These are phyloP conservation scores for Diarsia rubi DNA, from an alignment of 2,888 invertebrate genomes.

Conservation along the genomic window DNA sequence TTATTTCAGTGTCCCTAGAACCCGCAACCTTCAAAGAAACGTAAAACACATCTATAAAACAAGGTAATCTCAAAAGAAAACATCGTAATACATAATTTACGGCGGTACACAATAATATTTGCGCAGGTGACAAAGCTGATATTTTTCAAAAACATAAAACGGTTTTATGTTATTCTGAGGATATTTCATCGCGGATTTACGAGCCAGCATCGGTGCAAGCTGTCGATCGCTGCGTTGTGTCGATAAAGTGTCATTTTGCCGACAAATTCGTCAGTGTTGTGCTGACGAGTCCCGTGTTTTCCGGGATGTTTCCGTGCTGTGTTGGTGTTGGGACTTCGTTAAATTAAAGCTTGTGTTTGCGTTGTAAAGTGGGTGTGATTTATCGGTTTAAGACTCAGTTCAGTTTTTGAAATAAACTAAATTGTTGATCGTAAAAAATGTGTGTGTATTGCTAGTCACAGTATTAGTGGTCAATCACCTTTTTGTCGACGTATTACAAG, in stretches of 20 bases:
- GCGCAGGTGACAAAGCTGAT: slow-evolving; percentile 53
- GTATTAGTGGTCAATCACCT: too few species aligned
- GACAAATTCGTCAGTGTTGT: slow-evolving; percentile 72
- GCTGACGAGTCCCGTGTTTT: slow-evolving; percentile 66
- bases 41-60: slow-evolving; percentile 6
- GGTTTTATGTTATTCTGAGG: slow-evolving; percentile 59
- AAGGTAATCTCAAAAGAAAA: slow-evolving; percentile 16
- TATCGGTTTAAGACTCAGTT: background rate
- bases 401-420: background rate
- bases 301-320: slow-evolving; percentile 37
- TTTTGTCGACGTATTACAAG: too few species aligned
- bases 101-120: slow-evolving; percentile 44
- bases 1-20: too few species aligned
- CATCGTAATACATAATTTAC: slow-evolving; percentile 48
- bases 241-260: slow-evolving; percentile 75
- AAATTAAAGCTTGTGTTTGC: slow-evolving; percentile 40
- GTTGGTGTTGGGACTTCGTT: slow-evolving; percentile 35
- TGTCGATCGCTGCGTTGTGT: slow-evolving; percentile 60
- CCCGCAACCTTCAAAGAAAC: slow-evolving; percentile 13
- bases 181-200: slow-evolving; percentile 69
- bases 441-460: too few species aligned
- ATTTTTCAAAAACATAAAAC: slow-evolving; percentile 62
- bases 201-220: slow-evolving; percentile 65
- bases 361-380: slow-evolving; percentile 2
- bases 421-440: too few species aligned